phyloP scores from a whole-genome alignment of 2,888 invertebrate genomes.

The Eristalis arbustorum region DNA sequence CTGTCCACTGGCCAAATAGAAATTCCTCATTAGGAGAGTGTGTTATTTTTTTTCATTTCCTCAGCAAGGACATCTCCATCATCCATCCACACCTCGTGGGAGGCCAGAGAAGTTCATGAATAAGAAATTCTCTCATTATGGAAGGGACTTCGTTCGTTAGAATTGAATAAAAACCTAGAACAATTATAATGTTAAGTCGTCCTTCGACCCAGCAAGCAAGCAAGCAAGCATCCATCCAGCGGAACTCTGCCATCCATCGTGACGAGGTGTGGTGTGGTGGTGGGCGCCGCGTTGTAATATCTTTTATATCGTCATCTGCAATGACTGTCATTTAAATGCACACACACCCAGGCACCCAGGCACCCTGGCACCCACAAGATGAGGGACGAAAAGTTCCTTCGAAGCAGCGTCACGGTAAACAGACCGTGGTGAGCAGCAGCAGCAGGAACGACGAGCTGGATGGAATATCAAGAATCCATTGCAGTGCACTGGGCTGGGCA shows the following conservation, averaged over 20 bases:
- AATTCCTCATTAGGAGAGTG: neutral
- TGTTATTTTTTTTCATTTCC: neutral
- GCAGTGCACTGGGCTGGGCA: constrained; percentile 3
- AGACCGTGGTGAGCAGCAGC: no score
- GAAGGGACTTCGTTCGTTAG: constrained; percentile 55
- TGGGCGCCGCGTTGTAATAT: constrained; percentile 49
- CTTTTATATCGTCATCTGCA: constrained; percentile 20
- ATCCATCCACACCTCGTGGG: neutral
- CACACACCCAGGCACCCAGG: neutral
- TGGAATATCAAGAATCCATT: constrained; percentile 36
- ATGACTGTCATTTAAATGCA: neutral
- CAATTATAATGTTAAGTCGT: constrained; percentile 64
- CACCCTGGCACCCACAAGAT: neutral
- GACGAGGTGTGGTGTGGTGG: neutral
- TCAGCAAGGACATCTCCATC: neutral
- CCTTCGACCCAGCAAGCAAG: constrained; percentile 18
- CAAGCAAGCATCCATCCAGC: constrained; percentile 20
- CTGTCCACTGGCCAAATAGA: neutral
- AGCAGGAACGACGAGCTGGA: constrained; percentile 10
- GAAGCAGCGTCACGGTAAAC: neutral
- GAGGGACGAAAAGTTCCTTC: constrained; percentile 22
- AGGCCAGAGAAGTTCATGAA: constrained; percentile 44
- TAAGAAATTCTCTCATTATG: constrained; percentile 69
- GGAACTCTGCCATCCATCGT: constrained; percentile 51
- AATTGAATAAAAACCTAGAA: constrained; percentile 66